Conservation (phyloP, 2,113 vertebrate genomes). For the Cynocephalus volans region DNA sequence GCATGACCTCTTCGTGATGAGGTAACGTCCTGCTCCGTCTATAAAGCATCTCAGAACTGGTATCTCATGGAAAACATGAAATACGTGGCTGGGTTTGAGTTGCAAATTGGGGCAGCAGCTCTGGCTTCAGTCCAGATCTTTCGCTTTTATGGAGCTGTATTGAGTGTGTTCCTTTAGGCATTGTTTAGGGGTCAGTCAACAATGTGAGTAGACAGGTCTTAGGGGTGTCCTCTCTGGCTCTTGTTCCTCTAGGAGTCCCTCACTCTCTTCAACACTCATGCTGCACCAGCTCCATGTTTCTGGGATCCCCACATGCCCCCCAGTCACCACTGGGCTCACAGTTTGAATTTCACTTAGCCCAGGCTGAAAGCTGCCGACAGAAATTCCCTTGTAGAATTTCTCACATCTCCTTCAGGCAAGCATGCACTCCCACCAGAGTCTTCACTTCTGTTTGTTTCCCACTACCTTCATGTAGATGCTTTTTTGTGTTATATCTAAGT, state of each 20-base stretch:
- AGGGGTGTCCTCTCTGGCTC: neutral
- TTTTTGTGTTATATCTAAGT: neutral
- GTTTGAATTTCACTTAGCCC: neutral
- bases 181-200: neutral
- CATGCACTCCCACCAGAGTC: neutral
- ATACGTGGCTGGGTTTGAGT: neutral
- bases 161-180: too few relatives aligned
- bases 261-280: neutral
- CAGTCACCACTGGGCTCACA: neutral
- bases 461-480: neutral
- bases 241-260: neutral
- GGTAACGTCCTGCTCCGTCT: neutral
- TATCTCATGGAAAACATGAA: neutral
- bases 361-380: neutral
- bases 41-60: neutral
- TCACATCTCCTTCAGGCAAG: neutral
- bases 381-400: neutral
- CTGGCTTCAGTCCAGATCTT: neutral
- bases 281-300: neutral
- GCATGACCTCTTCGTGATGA: neutral
- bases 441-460: neutral
- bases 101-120: neutral
- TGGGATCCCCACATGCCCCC: neutral
- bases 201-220: too few relatives aligned
- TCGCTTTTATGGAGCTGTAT: neutral